Conservation (phyloP, 2,113 vertebrate species). For the Rostratula benghalensis region DNA sequence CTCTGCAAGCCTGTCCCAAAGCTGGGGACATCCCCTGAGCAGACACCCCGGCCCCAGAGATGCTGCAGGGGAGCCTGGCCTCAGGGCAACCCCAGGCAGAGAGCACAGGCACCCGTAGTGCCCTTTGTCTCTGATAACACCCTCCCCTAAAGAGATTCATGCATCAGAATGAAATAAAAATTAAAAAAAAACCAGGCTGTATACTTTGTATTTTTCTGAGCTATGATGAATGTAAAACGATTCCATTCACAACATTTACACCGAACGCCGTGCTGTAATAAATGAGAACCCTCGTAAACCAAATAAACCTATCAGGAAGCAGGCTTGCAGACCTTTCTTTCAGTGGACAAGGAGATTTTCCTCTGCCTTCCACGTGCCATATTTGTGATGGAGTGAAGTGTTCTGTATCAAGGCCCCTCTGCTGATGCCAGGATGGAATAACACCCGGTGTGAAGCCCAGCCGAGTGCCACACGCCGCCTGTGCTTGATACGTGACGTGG, state of each 20-base stretch:
- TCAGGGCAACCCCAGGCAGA: neutral
- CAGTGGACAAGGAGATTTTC: rapidly evolving
- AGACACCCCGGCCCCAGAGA: rapidly evolving
- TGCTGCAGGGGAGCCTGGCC: neutral
- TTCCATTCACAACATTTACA: neutral
- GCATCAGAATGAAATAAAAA: neutral
- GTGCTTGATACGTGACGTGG: rapidly evolving
- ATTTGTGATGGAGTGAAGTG: neutral
- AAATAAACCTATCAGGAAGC: neutral
- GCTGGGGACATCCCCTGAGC: neutral
- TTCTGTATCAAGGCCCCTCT: neutral
- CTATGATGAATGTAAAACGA: rapidly evolving
- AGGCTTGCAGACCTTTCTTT: neutral
- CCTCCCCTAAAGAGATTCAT: neutral
- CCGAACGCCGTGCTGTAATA: rapidly evolving
- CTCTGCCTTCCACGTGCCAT: neutral
- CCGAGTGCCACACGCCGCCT: rapidly evolving
- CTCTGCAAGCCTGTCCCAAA: neutral
- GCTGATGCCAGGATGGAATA: neutral
- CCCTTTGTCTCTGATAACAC: neutral
- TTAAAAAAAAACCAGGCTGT: neutral
- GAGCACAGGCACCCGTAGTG: neutral
- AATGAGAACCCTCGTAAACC: rapidly evolving
- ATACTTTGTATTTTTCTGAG: neutral
- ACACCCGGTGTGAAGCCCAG: rapidly evolving